Percentiles rank a stretch among this genome's conserved stretches.
Conservation (phyloP, 1,140 invertebrate species). For the Orchestia grillus region DNA sequence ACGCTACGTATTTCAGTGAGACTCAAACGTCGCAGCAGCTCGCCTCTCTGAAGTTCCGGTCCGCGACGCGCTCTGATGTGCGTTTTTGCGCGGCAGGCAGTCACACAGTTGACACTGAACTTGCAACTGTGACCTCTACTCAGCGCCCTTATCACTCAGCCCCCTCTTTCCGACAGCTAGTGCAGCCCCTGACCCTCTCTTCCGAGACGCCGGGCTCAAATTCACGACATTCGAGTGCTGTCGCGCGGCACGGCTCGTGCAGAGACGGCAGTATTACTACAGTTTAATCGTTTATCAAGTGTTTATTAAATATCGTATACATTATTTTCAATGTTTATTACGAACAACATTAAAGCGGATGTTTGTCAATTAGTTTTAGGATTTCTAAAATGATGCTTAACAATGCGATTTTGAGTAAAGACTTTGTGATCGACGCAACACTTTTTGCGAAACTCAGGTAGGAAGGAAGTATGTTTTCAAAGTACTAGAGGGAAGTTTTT, state of each 20-base stretch:
- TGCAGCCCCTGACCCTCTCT: neutral
- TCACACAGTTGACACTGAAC: slow-evolving; percentile 22
- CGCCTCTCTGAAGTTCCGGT: neutral
- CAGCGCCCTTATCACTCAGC: neutral
- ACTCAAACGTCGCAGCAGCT: neutral
- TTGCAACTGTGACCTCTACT: slow-evolving; percentile 32
- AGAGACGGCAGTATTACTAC: too few species aligned
- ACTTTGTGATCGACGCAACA: too few species aligned
- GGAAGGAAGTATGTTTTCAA: too few species aligned
- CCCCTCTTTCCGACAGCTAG: neutral
- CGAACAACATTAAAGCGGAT: too few species aligned
- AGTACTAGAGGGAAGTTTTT: too few species aligned
- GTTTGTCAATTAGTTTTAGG: too few species aligned
- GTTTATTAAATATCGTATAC: too few species aligned
- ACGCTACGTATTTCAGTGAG: neutral
- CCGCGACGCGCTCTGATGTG: neutral
- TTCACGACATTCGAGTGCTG: neutral
- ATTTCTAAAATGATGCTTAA: too few species aligned
- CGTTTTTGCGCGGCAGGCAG: slow-evolving; percentile 9
- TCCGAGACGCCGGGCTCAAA: neutral
- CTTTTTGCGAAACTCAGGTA: too few species aligned
- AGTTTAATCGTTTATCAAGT: too few species aligned
- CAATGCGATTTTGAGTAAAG: too few species aligned
- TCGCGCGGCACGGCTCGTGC: neutral
- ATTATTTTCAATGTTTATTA: too few species aligned